Conservation (phyloP, 2,888 invertebrate genomes). For the Chamaedrilus cognettii region DNA sequence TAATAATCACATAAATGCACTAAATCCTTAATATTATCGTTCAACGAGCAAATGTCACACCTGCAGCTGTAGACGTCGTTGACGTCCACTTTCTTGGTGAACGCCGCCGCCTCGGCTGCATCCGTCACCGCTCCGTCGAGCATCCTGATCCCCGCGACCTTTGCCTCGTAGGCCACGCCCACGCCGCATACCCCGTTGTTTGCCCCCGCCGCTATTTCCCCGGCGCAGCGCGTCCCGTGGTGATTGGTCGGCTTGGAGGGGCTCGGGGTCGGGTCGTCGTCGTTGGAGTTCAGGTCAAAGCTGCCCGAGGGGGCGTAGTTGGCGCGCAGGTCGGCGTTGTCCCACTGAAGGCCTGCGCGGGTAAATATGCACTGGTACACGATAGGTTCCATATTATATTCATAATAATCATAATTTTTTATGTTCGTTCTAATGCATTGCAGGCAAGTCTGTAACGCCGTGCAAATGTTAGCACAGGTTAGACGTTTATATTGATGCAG, state of each 20-base stretch:
- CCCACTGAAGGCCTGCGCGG: slow-evolving; percentile 57
- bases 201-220: slow-evolving; percentile 97
- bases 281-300: slow-evolving; percentile 56
- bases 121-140: slow-evolving; percentile 61
- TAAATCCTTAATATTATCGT: neutral
- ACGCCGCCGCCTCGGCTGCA: slow-evolving; percentile 58
- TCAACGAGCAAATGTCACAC: too few species aligned
- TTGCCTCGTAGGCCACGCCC: slow-evolving; percentile 97
- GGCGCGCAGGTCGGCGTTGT: slow-evolving; percentile 48
- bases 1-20: neutral
- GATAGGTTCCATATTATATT: too few species aligned
- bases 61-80: slow-evolving; percentile 58
- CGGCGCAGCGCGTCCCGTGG: slow-evolving; percentile 97
- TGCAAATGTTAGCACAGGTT: too few species aligned
- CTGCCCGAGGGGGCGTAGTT: slow-evolving; percentile 55
- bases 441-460: too few species aligned
- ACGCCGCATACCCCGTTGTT: slow-evolving; percentile 99
- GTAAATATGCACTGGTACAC: too few species aligned
- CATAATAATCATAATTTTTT: too few species aligned
- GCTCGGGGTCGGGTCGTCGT: slow-evolving; percentile 54
- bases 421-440: too few species aligned
- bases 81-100: slow-evolving; percentile 50
- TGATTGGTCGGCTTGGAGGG: slow-evolving; percentile 45
- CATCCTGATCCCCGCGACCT: slow-evolving; percentile 77
- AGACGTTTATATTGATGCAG: too few species aligned